Evolutionary conservation across 2,113 vertebrate species (phyloP), one percentile per base, ranked within the genome.

Genomic region (Lophius piscatorius): DNA sequence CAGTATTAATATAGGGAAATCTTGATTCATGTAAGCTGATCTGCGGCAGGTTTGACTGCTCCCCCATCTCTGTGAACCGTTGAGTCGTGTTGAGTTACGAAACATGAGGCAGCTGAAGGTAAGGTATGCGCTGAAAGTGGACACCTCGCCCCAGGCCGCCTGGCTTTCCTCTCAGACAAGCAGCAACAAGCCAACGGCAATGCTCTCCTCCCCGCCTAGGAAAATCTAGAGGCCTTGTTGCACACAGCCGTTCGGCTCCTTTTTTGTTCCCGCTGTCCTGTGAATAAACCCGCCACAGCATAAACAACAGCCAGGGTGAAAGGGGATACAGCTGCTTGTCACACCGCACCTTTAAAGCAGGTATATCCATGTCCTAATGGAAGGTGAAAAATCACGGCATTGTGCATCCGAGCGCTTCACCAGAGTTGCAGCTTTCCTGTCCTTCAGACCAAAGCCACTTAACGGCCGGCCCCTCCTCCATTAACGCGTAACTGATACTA

Each of bases 71-170:
- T 74, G 67, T 81, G 78, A 80, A 83, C 86, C 85, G 86, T 28
- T 46, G 71, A 83, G 84, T 76, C 76, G 87, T 84, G 82, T 89
- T 85, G 79, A 79, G 79, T 88, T 87, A 85, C 84, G 88, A 86
- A 90, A 91, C 82, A 83, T 81, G 87, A 91, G 77, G 75, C 88
- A 86, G 85, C 84, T 88, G 85, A 87, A 83, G 74, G 85, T 91
- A 87, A 90, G 88, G 88, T 91, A 89, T 89, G 88, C 79, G 55
- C 85, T 87, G 91, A 88, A 91, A 92, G 82, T 81, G 80, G 90
- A 91, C 87, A 90, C 90, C 87, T 87, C 66, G 45, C 86, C 85
- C 80, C 80, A 81, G 88, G 87, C 81, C 83, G 82, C 51, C 75
- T 88, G 79, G 80, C 87, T 82, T 88, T 88, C 82, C 86, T 87